These are phyloP conservation scores for Neolamprologus tretocephalus DNA, from an alignment of 2,113 vertebrate species.

Conservation along the genomic window DNA sequence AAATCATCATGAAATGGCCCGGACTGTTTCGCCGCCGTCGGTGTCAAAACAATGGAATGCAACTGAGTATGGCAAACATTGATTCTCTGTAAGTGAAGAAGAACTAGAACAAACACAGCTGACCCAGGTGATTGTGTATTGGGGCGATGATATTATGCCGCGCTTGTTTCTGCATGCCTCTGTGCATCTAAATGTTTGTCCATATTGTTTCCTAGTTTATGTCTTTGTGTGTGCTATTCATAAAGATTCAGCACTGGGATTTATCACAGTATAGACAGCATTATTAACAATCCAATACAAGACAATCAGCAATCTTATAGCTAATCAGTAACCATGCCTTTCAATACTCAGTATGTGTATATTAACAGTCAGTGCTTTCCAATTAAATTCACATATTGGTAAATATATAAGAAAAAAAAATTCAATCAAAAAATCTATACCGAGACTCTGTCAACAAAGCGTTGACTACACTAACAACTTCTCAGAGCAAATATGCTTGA, in stretches of 20 bases:
- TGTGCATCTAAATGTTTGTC: background rate
- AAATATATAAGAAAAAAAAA: background rate
- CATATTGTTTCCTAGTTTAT: background rate
- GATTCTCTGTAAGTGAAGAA: constrained; percentile 33
- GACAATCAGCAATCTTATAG: background rate
- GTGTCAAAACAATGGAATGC: background rate
- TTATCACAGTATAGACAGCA: background rate
- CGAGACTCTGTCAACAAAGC: background rate
- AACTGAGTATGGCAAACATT: background rate
- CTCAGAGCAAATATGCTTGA: background rate
- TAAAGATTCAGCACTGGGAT: background rate
- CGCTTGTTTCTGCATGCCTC: background rate
- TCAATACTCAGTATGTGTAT: background rate
- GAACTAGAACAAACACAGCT: constrained; percentile 3
- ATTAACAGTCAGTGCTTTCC: background rate
- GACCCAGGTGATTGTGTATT: background rate
- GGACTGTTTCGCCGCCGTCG: background rate
- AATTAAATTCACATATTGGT: background rate
- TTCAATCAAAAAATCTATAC: background rate
- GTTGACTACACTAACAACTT: background rate
- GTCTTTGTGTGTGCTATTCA: background rate
- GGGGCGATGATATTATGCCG: background rate
- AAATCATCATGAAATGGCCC: constrained; percentile 19
- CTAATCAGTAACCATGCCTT: background rate
- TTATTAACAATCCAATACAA: background rate